Base-by-base conservation (phyloP, 2,797 vertebrate genomes). In the Decapterus maruadsi region DNA sequence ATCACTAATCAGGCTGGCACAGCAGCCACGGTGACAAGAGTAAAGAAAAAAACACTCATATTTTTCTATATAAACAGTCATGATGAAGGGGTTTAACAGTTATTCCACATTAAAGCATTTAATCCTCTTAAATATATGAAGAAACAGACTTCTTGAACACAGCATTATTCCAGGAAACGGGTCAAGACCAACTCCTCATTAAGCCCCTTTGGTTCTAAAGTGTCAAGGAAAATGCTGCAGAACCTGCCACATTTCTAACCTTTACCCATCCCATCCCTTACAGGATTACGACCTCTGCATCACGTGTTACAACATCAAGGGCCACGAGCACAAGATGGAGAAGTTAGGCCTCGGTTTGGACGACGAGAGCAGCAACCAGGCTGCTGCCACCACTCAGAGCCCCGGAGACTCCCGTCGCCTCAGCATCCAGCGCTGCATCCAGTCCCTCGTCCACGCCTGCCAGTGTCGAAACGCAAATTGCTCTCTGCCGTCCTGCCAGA, bases 391-490 rank as follows among this genome's bases (percentile, higher is more conserved):
- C 70, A 98, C 96, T 1, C 97, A 99, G 95, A 99, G 96, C 93
- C 98, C 98, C 0, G 97, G 97, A 1, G 98, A 99, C 80, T 99
- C 98, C 0, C 96, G 97, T 0, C 97, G 98, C 80, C 96, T 99
- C 83, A 99, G 98, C 93, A 99, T 99, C 85, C 98, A 99, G 93
- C 96, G 98, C 82, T 99, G 98, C 82, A 99, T 99, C 94, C 98
- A 99, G 94, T 99, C 98, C 1, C 94, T 99, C 68, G 98, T 99
- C 61, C 98, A 99, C 0, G 98, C 98, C 70, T 99, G 98, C 92
- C 98, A 99, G 95, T 99, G 98, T 70, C 97, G 97, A 69, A 99
- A 99, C 0, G 98, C 98, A 84, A 99, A 99, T 92, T 99, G 98
- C 91, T 98, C 97, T 0, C 94, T 99, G 93, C 98, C 98, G 0